Base-by-base conservation (phyloP, 2,888 invertebrate genomes). In the Phragmatobia fuliginosa region DNA sequence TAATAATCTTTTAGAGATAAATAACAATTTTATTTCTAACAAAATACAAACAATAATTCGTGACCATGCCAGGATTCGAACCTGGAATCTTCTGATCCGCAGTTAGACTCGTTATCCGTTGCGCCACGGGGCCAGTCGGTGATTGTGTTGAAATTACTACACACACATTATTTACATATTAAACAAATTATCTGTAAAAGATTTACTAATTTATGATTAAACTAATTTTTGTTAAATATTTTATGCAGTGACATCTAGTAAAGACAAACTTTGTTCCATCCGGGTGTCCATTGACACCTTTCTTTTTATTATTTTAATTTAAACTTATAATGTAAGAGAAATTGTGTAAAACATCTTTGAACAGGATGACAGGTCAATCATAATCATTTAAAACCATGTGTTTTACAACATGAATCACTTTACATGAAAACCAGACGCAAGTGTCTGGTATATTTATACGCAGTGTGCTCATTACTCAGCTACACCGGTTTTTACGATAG, bases 51-150 rank as follows among this genome's bases (percentile, higher is more conserved):
- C 76, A 77, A 72, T 8, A 1, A 0, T 2, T 0, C 16, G 79
- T 95, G 96, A 96, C 95, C 95, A 93, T 96, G 96, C 95, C 96
- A 96, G 96, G 96, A 96, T 96, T 96, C 96, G 96, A 96, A 96
- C 95, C 96, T 96, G 96, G 96, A 96, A 96, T 96, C 96, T 96
- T 96, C 96, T 96, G 96, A 95, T 96, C 96, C 96, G 96, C 96
- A 96, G 96, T 96, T 96, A 96, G 96, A 96, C 96, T 96, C 96
- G 96, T 96, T 96, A 96, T 96, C 95, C 96, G 90, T 96, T 96
- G 96, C 95, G 95, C 95, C 96, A 96, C 96, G 95, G 93, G 95
- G 95, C 95, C 95, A 33, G 81, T 76, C n/a, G n/a, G n/a, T n/a
- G n/a, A n/a, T n/a, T n/a, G n/a, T n/a, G n/a, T n/a, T n/a, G n/a